phyloP scores from a whole-genome alignment of 2,888 invertebrate genomes.

The Laspeyria flexula region DNA sequence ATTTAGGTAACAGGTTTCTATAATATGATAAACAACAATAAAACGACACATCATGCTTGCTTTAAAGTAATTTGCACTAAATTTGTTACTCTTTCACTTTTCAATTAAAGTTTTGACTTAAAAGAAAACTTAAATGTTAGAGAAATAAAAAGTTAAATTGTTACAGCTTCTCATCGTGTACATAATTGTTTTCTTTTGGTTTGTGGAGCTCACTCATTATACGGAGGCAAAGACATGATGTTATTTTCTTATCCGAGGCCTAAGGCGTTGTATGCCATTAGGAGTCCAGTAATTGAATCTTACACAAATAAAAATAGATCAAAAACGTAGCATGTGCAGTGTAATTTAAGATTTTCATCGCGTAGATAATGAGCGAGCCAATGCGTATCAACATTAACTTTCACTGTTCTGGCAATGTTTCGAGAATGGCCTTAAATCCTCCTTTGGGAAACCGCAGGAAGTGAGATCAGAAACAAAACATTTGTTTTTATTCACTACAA shows the following conservation, averaged over 20 bases:
- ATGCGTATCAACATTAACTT: slow-evolving; percentile 79
- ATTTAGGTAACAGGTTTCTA: slow-evolving; percentile 3
- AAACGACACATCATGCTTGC: background rate
- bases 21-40: slow-evolving; percentile 5
- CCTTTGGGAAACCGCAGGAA: slow-evolving; percentile 78
- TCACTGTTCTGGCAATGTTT: slow-evolving; percentile 69
- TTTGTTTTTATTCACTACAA: slow-evolving; percentile 56
- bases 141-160: slow-evolving; percentile 33
- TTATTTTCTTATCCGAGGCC: slow-evolving; percentile 62
- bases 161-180: slow-evolving; percentile 35
- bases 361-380: slow-evolving; percentile 71
- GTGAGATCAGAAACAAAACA: slow-evolving; percentile 57
- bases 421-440: slow-evolving; percentile 75
- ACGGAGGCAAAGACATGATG: slow-evolving; percentile 54
- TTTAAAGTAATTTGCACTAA: background rate
- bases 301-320: slow-evolving; percentile 75
- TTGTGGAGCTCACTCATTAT: slow-evolving; percentile 55
- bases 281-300: slow-evolving; percentile 76
- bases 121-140: slow-evolving; percentile 21
- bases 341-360: slow-evolving; percentile 82
- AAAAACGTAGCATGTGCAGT: slow-evolving; percentile 66
- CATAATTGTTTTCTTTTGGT: slow-evolving; percentile 55
- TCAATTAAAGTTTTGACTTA: slow-evolving; percentile 36
- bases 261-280: slow-evolving; percentile 62
- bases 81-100: slow-evolving; percentile 19